Evolutionary conservation across 2,797 vertebrate genomes (phyloP), one percentile per base, ranked within the genome.

Genomic region (Enteromius mattozi): DNA sequence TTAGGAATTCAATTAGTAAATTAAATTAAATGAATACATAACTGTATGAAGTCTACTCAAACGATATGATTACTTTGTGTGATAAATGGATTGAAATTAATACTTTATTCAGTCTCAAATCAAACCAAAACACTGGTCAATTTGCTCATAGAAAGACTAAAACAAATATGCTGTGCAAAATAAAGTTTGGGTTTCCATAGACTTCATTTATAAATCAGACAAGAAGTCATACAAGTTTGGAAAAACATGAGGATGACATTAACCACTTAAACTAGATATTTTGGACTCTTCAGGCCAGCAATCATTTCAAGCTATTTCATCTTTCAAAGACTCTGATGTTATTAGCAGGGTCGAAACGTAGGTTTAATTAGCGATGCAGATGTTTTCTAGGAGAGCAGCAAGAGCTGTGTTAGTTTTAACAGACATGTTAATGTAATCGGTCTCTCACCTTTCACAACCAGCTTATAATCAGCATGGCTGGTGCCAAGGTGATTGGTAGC

Each of bases 371-470:
- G 49, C 24, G 0, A 69, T 3, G 45, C 42, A 78, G 61, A 68
- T 80, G 12, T 19, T 61, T 75, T 85, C 76, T 19, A 51, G 70
- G 16, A n/a, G n/a, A 75, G 35, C 84, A 72, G 70, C 37, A 45
- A 65, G 42, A 30, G 40, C 61, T 80, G 24, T 49, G 68, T 70
- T 85, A 72, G 61, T 45, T 76, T 65, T 78, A 42, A 68, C 30
- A 66, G 27, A 83, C 33, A 78, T 35, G 51, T 79, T 80, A 69
- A 47, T 45, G 16, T 37, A 66, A 74, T 76, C 66, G 37, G 14
- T 49, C 68, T 12, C 98, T 98, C 92, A 99, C 98, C 98, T n/a
- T 98, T 97, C 85, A 99, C 97, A 85, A 97, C 98, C 92, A 99
- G 96, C 78, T 97, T 95, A 59, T 98, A 99, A 85, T 99, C 97